A percentile compares a stretch with the other conserved stretches of the same genome.
These are phyloP conservation scores for Anisognathus igniventris DNA, from an alignment of 2,797 vertebrate species.

Conservation along the genomic window DNA sequence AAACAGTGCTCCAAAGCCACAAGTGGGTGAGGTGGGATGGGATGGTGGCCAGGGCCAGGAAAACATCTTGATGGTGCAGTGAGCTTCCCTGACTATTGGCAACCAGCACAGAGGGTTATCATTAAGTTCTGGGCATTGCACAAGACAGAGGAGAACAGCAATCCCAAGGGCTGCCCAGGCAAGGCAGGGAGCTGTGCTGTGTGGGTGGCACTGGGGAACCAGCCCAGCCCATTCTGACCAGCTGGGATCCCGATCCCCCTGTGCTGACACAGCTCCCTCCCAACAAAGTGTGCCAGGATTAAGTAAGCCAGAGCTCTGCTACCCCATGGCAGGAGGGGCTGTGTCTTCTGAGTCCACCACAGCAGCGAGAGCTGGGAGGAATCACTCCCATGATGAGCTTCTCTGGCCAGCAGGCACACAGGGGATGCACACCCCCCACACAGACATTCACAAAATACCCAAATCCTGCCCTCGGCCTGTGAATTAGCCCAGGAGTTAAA, in stretches of 20 bases:
- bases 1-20: background rate
- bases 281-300: fast-evolving
- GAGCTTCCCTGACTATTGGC: background rate
- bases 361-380: background rate
- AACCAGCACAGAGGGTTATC: background rate
- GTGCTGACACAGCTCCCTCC: background rate
- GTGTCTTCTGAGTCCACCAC: background rate
- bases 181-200: background rate
- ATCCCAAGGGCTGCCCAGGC: background rate
- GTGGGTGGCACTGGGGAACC: background rate
- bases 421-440: background rate
- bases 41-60: background rate
- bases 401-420: background rate
- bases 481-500: background rate
- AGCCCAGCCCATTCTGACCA: background rate
- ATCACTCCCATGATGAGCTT: fast-evolving
- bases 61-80: background rate
- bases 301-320: background rate
- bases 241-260: background rate
- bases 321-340: background rate
- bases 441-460: background rate
- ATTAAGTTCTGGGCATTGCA: background rate
- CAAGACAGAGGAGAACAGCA: background rate
- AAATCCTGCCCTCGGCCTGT: background rate
- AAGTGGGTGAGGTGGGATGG: background rate